Base-by-base conservation (phyloP, 2,888 invertebrate species). In the Lasioglossum malachurum region DNA sequence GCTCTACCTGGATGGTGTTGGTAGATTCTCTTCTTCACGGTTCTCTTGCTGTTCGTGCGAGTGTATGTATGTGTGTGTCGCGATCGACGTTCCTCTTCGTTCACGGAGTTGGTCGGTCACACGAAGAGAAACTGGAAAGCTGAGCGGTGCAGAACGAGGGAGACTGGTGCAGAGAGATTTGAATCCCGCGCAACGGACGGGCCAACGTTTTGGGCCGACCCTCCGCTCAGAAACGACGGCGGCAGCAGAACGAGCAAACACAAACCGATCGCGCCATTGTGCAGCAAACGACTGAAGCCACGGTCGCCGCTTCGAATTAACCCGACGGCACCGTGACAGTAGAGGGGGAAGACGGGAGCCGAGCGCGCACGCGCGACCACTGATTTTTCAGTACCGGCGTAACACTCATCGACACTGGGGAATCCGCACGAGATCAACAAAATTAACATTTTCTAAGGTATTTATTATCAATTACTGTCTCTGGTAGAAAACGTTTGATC, bases 151-250 rank as follows among this genome's bases (percentile, higher is more conserved):
- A 69, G 76, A 78, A 75, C 75, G 73, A 87, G 90, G 86, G 90
- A 91, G 87, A 91, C 80, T 80, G 75, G 12, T 78, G 83, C 85
- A 76, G 84, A 82, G 80, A 91, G 87, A 89, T 85, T 84, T 83
- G 73, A 91, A 91, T 88, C 89, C 90, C 92, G 92, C 91, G 92
- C 91, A 84, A 90, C 92, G 93, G 94, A 94, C 95, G 94, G 95
- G 93, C 94, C 94, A 93, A 94, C 93, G 91, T 91, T 90, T 92
- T 91, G 93, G 94, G 93, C 94, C 94, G 94, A 91, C 94, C 93
- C 93, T 94, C 94, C 94, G 94, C 93, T 95, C 95, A 95, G 94
- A 94, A 94, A 95, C 94, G 91, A 94, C 94, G 93, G 92, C 94
- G 92, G 92, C 93, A 93, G 88, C 89, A 91, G 83, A 86, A 82